Evolutionary conservation across 1,140 invertebrate species (phyloP), one percentile per base, ranked within the genome.

Genomic region (Trichonephila clavipes): DNA sequence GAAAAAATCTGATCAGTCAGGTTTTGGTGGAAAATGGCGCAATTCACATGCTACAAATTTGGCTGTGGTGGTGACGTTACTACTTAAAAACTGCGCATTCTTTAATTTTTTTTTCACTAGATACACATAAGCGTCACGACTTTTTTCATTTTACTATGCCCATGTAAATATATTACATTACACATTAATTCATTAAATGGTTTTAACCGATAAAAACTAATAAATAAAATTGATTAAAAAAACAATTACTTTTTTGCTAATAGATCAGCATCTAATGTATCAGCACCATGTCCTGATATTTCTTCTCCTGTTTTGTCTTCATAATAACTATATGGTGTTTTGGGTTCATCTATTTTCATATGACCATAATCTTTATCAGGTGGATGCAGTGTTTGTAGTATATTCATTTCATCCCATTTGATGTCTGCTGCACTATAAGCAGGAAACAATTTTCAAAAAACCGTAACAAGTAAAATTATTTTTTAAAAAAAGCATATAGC

Each of bases 371-470:
- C 99, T 96, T 99, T 99, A 95, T 99, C 99, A 58, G 98, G 96
- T 69, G 99, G 99, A 97, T 99, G 99, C 95, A 99, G 97, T 7
- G 99, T 99, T 92, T 99, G 98, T 95, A 99, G 97, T 94, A 99
- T 99, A 96, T 99, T 99, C 97, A 99, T 99, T 96, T 99, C 99
- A 96, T 99, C 99, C 97, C 99, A 99, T 97, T 99, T 98, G 96
- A 98, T 98, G 94, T 96, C 95, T 93, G 95, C 95, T 93, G 95
- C 34, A 66, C 88, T 85, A 77, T 12, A 51, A 51, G 51, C 51
- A 51, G 7, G 5, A 51, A 51, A 51, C 51, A 51, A 51, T 12
- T 10, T 51, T 51, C 10, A 51, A 51, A 51, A 51, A 5, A 5
- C 7, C 51, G 7, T 12, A 51, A 12, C 0, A 51, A 51, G 0